Base-by-base conservation (phyloP, 2,797 vertebrate species). In the Brachymystax lenok region DNA sequence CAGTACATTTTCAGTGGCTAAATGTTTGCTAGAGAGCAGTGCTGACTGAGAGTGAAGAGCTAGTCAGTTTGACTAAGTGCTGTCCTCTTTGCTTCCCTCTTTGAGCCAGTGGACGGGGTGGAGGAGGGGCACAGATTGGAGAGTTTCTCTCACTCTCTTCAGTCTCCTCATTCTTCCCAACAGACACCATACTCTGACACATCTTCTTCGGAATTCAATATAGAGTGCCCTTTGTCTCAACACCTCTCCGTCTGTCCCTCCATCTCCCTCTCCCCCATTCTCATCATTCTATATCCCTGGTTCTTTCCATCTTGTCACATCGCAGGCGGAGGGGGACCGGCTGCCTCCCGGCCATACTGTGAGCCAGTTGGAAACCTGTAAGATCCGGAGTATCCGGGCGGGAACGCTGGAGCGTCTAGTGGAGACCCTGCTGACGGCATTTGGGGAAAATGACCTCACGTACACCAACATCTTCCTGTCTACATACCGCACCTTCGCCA, bases 401-500 rank as follows among this genome's bases (percentile, higher is more conserved):
- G 97, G 98, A 74, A 97, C 97, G 0, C 87, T 99, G 92, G 97
- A 97, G 88, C 96, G 97, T 50, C 95, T 99, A 75, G 98, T 99
- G 87, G 97, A 99, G 90, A 99, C 97, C 21, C 90, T 99, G 75
- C 83, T 98, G 78, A 98, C 96, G 0, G 97, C 97, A 0, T 97
- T 96, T n/a, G 96, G 96, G 24, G 96, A 98, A 93, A 97, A 98
- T 0, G 98, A 99, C 91, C 97, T 97, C 82, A 97, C 96, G 67
- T 99, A 99, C 89, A 96, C 96, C 88, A 97, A 95, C 92, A 97
- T 98, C 91, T 99, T 99, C 86, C 91, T 99, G 69, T 97, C 97
- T 77, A 99, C 97, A 0, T 99, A 97, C 91, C 93, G 96, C 73
- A 94, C 96, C 50, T 99, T 99, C 71, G 87, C 97, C 80, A 93